These are phyloP conservation scores for Listronotus oregonensis DNA, from an alignment of 1,140 invertebrate species.

Conservation along the genomic window DNA sequence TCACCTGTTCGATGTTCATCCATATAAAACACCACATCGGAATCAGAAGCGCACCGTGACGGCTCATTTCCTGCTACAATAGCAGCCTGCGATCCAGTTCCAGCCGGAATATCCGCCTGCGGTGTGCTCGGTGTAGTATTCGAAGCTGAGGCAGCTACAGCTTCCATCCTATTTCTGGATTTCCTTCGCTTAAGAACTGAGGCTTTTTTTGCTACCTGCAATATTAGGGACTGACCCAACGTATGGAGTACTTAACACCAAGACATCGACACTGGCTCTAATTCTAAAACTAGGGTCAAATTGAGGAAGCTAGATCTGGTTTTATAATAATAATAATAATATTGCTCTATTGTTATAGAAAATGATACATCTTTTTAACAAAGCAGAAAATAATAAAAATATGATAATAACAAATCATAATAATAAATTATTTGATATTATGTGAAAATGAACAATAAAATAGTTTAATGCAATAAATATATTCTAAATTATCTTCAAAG, in stretches of 20 bases:
- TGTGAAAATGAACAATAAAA: too few species aligned
- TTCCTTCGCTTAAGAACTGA: slow-evolving; percentile 73
- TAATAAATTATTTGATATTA: too few species aligned
- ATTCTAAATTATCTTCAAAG: too few species aligned
- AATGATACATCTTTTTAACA: too few species aligned
- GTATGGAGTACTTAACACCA: slow-evolving; percentile 56
- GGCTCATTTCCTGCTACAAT: slow-evolving; percentile 26
- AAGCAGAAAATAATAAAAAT: too few species aligned
- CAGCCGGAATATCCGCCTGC: slow-evolving; percentile 41
- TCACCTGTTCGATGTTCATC: slow-evolving; percentile 69
- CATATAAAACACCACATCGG: slow-evolving; percentile 72
- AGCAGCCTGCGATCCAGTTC: slow-evolving; percentile 15
- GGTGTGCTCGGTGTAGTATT: slow-evolving; percentile 43
- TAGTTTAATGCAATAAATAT: too few species aligned
- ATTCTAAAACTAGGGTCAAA: slow-evolving; percentile 47
- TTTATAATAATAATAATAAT: too few species aligned
- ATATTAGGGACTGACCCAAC: slow-evolving; percentile 69
- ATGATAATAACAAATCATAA: too few species aligned
- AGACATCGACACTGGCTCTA: slow-evolving; percentile 54
- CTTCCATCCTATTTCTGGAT: slow-evolving; percentile 71
- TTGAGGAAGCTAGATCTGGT: background rate
- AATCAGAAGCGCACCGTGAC: slow-evolving; percentile 60
- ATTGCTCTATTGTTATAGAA: too few species aligned
- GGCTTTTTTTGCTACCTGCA: slow-evolving; percentile 75
- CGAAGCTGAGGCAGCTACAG: slow-evolving; percentile 31